Base-by-base conservation (phyloP, 2,797 vertebrate species). In the Tenualosa ilisha region DNA sequence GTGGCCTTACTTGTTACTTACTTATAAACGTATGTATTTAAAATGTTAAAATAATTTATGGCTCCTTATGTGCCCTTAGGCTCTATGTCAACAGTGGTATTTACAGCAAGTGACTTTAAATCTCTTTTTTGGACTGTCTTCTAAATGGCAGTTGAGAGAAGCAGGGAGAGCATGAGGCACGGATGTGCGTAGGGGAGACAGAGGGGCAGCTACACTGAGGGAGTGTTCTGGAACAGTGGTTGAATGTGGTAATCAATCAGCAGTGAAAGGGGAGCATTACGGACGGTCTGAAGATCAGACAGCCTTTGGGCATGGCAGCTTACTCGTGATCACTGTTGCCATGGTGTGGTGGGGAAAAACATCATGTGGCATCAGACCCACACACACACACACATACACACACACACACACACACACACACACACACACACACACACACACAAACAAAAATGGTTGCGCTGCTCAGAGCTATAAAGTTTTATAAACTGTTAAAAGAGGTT, bases 271-370 rank as follows among this genome's bases (percentile, higher is more conserved):
- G 22, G 72, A 46, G 17, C 6, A 46, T 79, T 79, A 79, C 43
- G 15, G 20, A 46, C 11, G 1, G 12, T 72, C 40, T 22, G 72
- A 6, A 22, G 65, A 72, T 37, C 15, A 72, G 65, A 72, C 65
- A 4, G 65, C 2, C 65, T 40, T 6, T 12, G 37, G 72, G 7
- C 72, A 43, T 6, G 2, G 17, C 37, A 79, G 72, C 15, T 79
- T 43, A 46, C 72, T 46, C 72, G 40, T 79, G 72, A 79, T 40
- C 40, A 46, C 72, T 46, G 72, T 79, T 79, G 40, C 72, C 72
- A 79, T 79, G 72, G 72, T 20, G 72, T 1, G 0, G 40, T 22
- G 40, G 72, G 20, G 15, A 20, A 20, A 79, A 79, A 79, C 40
- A 79, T 79, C 72, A 79, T 24, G 59, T 9, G 59, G 22, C 7